phyloP scores from a whole-genome alignment of 2,888 invertebrate species.

The Cosmia pyralina region DNA sequence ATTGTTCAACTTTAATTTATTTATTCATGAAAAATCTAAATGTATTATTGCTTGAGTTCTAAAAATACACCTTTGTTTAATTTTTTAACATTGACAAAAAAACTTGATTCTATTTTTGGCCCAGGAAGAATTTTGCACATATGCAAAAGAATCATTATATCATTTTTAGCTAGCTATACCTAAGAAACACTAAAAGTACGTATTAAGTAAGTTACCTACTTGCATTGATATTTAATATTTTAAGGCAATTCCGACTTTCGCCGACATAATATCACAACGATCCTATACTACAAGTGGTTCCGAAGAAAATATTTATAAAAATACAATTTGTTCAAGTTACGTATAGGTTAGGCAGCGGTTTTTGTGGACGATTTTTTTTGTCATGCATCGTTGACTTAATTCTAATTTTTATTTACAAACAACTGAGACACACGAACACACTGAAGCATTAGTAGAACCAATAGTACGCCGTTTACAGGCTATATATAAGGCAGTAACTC shows the following conservation, averaged over 20 bases:
- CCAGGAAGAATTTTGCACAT: background rate
- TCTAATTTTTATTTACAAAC: slow-evolving; percentile 79
- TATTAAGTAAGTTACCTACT: slow-evolving; percentile 65
- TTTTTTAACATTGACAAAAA: background rate
- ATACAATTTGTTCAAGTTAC: slow-evolving; percentile 83
- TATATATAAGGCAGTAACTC: background rate
- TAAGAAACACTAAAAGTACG: slow-evolving; percentile 63
- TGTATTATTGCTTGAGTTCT: background rate
- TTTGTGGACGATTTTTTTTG: slow-evolving; percentile 79
- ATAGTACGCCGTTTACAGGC: background rate
- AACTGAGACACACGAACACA: slow-evolving; percentile 57
- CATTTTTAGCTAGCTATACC: slow-evolving; percentile 14
- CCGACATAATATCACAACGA: slow-evolving; percentile 80
- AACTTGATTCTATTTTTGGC: background rate
- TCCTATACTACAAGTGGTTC: slow-evolving; percentile 75
- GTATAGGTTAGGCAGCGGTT: slow-evolving; percentile 77
- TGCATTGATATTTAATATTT: slow-evolving; percentile 76
- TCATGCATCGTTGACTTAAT: slow-evolving; percentile 82
- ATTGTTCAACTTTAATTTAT: background rate
- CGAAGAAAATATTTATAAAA: slow-evolving; percentile 71
- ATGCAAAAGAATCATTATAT: background rate
- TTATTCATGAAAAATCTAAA: background rate
- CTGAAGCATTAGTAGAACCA: slow-evolving; percentile 3
- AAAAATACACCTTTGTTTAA: background rate
- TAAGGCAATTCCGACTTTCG: slow-evolving; percentile 77